A percentile compares a stretch with the other conserved stretches of the same genome.
phyloP scores from a whole-genome alignment of 2,797 vertebrate genomes.

The Acanthornis magna region DNA sequence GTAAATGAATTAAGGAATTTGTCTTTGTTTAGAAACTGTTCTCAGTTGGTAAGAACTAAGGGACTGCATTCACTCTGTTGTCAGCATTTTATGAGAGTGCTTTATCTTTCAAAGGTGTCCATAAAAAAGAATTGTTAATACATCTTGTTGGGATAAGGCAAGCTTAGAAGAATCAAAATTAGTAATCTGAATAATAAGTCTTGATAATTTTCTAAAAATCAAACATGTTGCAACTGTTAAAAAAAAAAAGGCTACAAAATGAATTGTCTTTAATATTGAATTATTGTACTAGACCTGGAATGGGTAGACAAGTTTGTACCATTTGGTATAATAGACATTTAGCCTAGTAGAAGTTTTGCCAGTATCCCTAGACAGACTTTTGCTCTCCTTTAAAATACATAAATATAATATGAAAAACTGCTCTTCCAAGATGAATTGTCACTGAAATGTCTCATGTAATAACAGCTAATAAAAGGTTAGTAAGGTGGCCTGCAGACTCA shows the following conservation, averaged over 20 bases:
- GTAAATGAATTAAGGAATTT: background rate
- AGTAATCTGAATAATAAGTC: background rate
- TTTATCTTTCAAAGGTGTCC: conserved; percentile 25
- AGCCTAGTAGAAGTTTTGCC: background rate
- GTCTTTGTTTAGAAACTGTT: background rate
- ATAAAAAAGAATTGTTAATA: background rate
- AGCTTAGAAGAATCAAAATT: background rate
- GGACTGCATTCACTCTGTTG: background rate
- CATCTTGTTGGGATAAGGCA: background rate
- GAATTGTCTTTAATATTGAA: background rate
- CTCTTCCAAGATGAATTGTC: background rate
- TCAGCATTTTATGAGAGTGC: background rate
- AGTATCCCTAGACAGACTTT: background rate
- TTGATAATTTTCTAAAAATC: background rate
- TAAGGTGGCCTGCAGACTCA: background rate
- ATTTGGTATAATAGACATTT: background rate
- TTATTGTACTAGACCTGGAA: background rate
- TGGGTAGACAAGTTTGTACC: background rate
- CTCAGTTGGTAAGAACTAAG: background rate
- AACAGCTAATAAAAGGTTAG: conserved; percentile 18
- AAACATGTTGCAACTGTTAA: background rate
- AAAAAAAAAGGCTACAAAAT: background rate
- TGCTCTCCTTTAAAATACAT: background rate
- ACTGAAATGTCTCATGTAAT: conserved; percentile 2
- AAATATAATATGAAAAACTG: background rate